Conservation (phyloP, 2,113 vertebrate species). For the Hystrix brachyura region DNA sequence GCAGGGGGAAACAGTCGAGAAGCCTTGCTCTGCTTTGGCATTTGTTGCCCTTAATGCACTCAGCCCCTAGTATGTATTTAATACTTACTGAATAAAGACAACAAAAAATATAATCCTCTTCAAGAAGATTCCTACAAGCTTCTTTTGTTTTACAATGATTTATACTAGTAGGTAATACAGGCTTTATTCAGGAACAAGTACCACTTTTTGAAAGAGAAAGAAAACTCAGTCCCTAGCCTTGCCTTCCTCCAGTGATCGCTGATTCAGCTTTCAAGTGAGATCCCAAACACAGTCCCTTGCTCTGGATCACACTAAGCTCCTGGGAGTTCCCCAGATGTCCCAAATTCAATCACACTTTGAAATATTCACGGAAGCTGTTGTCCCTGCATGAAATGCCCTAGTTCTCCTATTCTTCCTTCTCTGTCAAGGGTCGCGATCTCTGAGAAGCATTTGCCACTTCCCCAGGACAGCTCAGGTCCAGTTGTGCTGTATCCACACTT, state of each 20-base stretch:
- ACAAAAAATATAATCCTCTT: neutral
- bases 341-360: neutral
- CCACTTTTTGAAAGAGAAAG: constrained; percentile 2
- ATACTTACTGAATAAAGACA: neutral
- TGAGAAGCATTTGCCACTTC: neutral
- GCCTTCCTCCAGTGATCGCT: neutral
- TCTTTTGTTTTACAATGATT: neutral
- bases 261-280: neutral
- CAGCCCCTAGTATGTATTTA: neutral
- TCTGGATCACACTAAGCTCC: neutral
- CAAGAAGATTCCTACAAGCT: neutral
- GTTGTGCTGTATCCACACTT: neutral
- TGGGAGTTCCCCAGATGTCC: neutral
- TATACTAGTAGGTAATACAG: neutral
- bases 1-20: neutral
- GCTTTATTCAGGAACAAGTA: neutral
- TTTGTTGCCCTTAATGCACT: neutral
- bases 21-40: neutral
- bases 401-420: neutral
- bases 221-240: neutral
- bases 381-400: neutral
- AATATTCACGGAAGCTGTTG: neutral
- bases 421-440: neutral
- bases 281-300: neutral
- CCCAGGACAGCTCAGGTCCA: neutral